Base-by-base conservation (phyloP, 2,797 vertebrate genomes). In the Spinus pinus region DNA sequence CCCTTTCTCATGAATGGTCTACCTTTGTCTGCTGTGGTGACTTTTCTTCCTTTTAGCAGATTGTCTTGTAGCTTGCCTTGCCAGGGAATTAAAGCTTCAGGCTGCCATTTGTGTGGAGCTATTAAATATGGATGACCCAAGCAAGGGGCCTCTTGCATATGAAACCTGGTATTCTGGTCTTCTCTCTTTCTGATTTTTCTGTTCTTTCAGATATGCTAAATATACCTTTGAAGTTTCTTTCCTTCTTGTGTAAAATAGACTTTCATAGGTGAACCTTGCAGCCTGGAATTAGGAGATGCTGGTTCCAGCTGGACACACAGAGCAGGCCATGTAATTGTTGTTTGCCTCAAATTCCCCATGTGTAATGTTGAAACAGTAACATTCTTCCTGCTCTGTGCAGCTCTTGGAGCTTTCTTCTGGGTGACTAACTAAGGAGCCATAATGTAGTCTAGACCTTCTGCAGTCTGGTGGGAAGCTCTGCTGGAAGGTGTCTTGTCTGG, bases 41-140 rank as follows among this genome's bases (percentile, higher is more conserved):
- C 24, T 77, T 64, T 37, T 42, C 33, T 54, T 72, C 31, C 61
- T 85, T 70, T 60, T 58, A 84, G 39, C 61, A 69, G 46, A n/a
- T 75, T 50, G 5, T 7, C 67, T 62, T 66, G 22, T 70, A 46
- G 33, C 19, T 80, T 90, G 62, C n/a, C 25, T 71, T 88, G 54
- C 51, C 62, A 86, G 69, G 65, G 64, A 83, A 79, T 86, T 81
- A 88, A 92, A 88, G 42, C 74, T 91, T 74, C 42, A 50, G 73
- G 46, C 60, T 93, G 70, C 57, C 62, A 54, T 95, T 86, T 92
- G 70, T 85, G 28, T 56, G 60, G 47, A 54, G 37, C 44, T 94
- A 60, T 90, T 69, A 80, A 90, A 95, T 93, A 90, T 73, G 78
- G 41, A 82, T 93, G 81, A 91, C 78, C 73, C 35, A 90, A 86